A percentile compares a stretch with the other conserved stretches of the same genome.
Conservation (phyloP, 2,113 vertebrate genomes). For the Saimiri boliviensis region DNA sequence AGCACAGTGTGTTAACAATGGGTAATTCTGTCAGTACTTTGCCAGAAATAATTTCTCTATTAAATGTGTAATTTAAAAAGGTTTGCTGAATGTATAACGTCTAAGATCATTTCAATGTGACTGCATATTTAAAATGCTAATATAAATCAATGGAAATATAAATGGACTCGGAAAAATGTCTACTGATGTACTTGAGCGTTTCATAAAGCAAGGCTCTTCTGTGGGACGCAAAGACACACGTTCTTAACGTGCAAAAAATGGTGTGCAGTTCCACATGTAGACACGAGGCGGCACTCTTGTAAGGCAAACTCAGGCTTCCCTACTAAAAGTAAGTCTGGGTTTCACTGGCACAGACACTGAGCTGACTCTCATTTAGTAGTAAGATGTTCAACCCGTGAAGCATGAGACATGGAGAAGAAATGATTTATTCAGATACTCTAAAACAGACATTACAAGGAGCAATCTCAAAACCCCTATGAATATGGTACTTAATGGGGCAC, state of each 20-base stretch:
- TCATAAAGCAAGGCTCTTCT: not conserved
- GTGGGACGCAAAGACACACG: not conserved
- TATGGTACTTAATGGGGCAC: slow-evolving; percentile 14
- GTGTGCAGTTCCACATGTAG: not conserved
- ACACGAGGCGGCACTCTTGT: slow-evolving; percentile 52
- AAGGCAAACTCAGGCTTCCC: slow-evolving; percentile 47
- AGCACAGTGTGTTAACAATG: not conserved
- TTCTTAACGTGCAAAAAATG: not conserved
- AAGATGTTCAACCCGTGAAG: slow-evolving; percentile 37
- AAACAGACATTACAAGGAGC: slow-evolving; percentile 5
- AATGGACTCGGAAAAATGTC: not conserved
- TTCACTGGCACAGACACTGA: not conserved
- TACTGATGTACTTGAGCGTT: not conserved
- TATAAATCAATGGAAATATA: not conserved
- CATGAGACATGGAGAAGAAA: slow-evolving; percentile 39
- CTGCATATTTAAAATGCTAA: not conserved
- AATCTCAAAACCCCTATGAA: not conserved
- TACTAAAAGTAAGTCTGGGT: not conserved
- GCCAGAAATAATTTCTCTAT: slow-evolving; percentile 29
- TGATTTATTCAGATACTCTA: slow-evolving; percentile 41
- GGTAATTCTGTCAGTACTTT: slow-evolving; percentile 27
- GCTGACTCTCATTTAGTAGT: not conserved
- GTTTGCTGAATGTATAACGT: not conserved
- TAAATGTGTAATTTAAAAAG: slow-evolving; percentile 23
- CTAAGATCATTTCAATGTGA: not conserved